Conservation (phyloP, 2,888 invertebrate species). For the Neoaliturus tenellus region DNA sequence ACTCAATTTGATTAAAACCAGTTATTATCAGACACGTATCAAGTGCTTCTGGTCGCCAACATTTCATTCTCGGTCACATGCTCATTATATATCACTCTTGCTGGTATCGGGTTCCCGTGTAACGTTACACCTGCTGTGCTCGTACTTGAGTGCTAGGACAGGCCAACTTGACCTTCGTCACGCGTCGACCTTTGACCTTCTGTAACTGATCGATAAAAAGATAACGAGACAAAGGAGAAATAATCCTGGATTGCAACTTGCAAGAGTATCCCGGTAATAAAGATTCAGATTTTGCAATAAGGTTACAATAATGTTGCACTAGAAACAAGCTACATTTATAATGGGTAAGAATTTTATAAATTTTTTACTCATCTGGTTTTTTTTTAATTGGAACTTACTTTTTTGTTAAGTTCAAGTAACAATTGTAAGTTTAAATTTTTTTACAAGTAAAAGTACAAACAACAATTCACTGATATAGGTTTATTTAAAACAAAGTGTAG, state of each 20-base stretch:
- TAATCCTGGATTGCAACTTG: background rate
- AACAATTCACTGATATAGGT: too few species aligned
- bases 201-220: background rate
- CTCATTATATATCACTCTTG: background rate
- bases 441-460: too few species aligned
- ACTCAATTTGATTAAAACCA: background rate
- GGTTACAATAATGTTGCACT: too few species aligned
- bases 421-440: too few species aligned
- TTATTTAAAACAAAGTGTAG: too few species aligned
- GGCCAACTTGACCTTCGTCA: background rate
- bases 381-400: too few species aligned
- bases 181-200: background rate
- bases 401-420: too few species aligned
- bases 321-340: too few species aligned
- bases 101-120: background rate
- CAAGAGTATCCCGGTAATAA: too few species aligned
- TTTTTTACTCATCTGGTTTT: too few species aligned
- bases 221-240: background rate
- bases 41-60: background rate
- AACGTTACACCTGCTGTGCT: background rate
- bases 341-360: too few species aligned
- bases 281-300: too few species aligned
- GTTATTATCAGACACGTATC: conserved; percentile 2
- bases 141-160: background rate
- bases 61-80: background rate